Evolutionary conservation across 1,140 invertebrate genomes (phyloP).

Genomic region (Drosophila punjabiensis): DNA sequence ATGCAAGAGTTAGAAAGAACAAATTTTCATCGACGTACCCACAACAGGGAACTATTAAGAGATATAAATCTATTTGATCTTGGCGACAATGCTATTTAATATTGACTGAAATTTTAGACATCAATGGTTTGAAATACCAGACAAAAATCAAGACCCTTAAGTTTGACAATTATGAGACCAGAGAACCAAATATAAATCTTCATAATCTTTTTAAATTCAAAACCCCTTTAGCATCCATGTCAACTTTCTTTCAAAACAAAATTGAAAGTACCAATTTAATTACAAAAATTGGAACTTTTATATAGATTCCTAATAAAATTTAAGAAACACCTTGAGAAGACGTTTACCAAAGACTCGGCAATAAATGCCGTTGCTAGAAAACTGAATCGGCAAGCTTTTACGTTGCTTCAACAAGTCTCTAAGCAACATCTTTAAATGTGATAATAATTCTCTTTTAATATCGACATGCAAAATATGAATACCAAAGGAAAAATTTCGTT

Average conservation of each 20-base stretch:
- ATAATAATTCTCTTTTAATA: too few species aligned
- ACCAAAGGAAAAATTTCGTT: not conserved
- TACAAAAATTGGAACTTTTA: not conserved
- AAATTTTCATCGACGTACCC: too few species aligned
- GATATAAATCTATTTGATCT: too few species aligned
- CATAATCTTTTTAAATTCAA: not conserved
- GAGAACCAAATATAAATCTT: too few species aligned
- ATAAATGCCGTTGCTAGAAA: conserved; percentile 66
- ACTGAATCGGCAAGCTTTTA: conserved; percentile 61
- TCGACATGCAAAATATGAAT: not conserved
- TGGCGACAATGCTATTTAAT: too few species aligned
- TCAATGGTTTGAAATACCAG: too few species aligned
- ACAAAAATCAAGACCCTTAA: too few species aligned
- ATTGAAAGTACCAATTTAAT: not conserved
- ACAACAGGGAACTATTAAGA: too few species aligned
- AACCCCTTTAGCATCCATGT: not conserved
- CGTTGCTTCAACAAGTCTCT: conserved; percentile 47
- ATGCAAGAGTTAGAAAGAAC: too few species aligned
- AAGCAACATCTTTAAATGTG: conserved; percentile 54
- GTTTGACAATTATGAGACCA: too few species aligned
- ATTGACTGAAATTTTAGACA: too few species aligned
- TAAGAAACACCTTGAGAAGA: not conserved
- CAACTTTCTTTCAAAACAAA: not conserved
- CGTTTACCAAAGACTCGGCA: conserved; percentile 56
- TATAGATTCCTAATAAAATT: not conserved